These are phyloP conservation scores for Lepidurus couesii DNA, from an alignment of 1,140 invertebrate genomes.

Conservation along the genomic window DNA sequence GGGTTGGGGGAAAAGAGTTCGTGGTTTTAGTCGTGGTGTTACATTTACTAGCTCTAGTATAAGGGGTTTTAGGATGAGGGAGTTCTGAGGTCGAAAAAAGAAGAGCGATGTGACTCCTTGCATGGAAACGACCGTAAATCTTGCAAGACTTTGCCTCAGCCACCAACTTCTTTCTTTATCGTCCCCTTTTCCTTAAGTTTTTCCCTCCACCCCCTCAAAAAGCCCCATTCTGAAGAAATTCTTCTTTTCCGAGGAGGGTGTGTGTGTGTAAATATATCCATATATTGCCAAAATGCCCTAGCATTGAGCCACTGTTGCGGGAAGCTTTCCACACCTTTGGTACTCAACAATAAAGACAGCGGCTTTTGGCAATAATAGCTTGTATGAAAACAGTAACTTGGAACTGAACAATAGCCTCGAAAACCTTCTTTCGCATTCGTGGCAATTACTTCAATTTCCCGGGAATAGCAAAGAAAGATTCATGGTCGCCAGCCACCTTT, in stretches of 20 bases:
- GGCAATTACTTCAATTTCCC: constrained; percentile 15
- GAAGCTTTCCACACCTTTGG: constrained; percentile 5
- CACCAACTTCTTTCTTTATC: background rate
- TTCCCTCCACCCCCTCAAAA: background rate
- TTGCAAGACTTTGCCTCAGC: background rate
- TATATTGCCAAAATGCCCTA: background rate
- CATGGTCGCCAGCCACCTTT: background rate
- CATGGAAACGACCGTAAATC: constrained; percentile 21
- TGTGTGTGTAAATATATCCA: background rate
- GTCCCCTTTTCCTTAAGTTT: background rate
- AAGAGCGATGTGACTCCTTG: constrained; percentile 21
- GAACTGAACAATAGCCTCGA: background rate
- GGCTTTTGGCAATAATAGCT: background rate
- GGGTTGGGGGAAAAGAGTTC: background rate
- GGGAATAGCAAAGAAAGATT: background rate
- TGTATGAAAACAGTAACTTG: constrained; percentile 5
- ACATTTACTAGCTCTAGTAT: background rate
- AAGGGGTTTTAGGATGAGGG: background rate
- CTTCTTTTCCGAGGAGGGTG: background rate
- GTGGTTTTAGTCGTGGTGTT: background rate
- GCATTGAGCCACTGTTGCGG: background rate
- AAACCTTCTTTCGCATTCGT: background rate
- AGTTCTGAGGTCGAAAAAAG: background rate
- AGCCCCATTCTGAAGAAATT: background rate
- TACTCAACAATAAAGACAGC: background rate